Base-by-base conservation (phyloP, 2,797 vertebrate species). In the Malacoctenus gilli region DNA sequence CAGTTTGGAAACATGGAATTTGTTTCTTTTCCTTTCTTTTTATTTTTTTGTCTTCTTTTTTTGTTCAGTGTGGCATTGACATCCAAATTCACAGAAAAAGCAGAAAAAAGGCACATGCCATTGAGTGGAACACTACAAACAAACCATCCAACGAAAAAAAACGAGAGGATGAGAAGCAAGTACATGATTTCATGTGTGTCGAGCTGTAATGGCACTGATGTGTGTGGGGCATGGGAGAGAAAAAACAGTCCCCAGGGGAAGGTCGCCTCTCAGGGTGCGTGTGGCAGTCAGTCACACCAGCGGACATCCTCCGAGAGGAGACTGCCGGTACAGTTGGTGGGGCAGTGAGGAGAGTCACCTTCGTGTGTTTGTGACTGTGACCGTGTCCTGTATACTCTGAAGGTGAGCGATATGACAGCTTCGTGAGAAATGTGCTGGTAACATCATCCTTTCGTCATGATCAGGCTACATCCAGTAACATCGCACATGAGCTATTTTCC, bases 31-130 rank as follows among this genome's bases (percentile, higher is more conserved):
- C 44, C 1, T 68, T 31, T 2, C 12, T 58, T 5, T 43, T 31
- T n/a, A 35, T 53, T 53, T 31, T 32, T 28, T 46, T 13, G 30
- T 23, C 10, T 35, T 56, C 18, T 19, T 13, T 12, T 36, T 42
- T 53, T 76, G 76, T 68, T 68, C 38, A 65, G 76, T 83, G 82
- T 90, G 87, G 80, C 80, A 86, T 84, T 67, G 59, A 90, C 76
- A 81, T 90, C 85, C 82, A 86, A 86, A 86, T 89, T 86, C 20
- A 77, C 86, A 90, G 85, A 92, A 89, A 91, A 90, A 86, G 83
- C 85, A 89, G 86, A 90, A 92, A 92, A 89, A 93, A 93, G 92
- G 92, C 91, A 93, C 92, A 92, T 90, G 91, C 89, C 89, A 90
- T 89, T 82, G 75, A 88, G 89, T 91, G 87, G 82, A 89, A 89